Evolutionary conservation across 2,888 invertebrate species (phyloP).

Genomic region (Baccha elongata): DNA sequence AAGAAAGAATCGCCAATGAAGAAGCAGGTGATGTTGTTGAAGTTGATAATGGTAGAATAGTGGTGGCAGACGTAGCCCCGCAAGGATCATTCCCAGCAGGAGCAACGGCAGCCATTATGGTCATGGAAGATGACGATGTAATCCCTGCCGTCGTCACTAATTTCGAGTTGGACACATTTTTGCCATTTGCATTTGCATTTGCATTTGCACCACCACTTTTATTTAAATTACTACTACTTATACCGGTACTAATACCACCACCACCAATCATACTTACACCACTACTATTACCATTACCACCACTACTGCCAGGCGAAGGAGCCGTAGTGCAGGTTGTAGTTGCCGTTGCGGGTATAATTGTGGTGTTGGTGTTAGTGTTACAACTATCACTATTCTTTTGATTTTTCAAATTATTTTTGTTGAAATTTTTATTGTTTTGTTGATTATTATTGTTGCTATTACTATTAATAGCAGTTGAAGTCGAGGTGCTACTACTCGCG

Average conservation of each 20-base stretch:
- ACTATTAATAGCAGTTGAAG: conserved; percentile 43
- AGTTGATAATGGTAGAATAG: conserved; percentile 24
- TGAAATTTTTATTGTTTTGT: conserved; percentile 68
- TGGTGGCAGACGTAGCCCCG: conserved; percentile 49
- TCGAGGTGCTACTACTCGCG: conserved; percentile 27
- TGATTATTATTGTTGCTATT: conserved; percentile 57
- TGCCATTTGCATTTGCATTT: conserved; percentile 71
- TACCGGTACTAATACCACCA: conserved; percentile 68
- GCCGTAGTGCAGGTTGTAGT: conserved; percentile 62
- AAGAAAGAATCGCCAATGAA: conserved; percentile 39
- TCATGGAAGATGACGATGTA: conserved; percentile 59
- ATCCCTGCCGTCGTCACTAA: conserved; percentile 61
- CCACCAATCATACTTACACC: conserved; percentile 15
- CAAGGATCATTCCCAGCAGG: conserved; percentile 76
- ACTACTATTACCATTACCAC: conserved; percentile 53
- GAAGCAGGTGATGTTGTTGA: conserved; percentile 76
- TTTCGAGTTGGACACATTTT: conserved; percentile 75
- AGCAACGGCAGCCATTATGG: conserved; percentile 77
- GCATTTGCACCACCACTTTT: conserved; percentile 75
- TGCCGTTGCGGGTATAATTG: conserved; percentile 74
- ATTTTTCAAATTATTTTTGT: conserved; percentile 73
- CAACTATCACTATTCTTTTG: conserved; percentile 71
- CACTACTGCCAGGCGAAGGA: conserved; percentile 4
- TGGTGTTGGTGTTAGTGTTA: conserved; percentile 72
- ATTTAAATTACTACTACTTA: conserved; percentile 72